A percentile compares a stretch with the other conserved stretches of the same genome.
phyloP scores from a whole-genome alignment of 1,140 invertebrate species.

The Bursaphelenchus mucronatus region DNA sequence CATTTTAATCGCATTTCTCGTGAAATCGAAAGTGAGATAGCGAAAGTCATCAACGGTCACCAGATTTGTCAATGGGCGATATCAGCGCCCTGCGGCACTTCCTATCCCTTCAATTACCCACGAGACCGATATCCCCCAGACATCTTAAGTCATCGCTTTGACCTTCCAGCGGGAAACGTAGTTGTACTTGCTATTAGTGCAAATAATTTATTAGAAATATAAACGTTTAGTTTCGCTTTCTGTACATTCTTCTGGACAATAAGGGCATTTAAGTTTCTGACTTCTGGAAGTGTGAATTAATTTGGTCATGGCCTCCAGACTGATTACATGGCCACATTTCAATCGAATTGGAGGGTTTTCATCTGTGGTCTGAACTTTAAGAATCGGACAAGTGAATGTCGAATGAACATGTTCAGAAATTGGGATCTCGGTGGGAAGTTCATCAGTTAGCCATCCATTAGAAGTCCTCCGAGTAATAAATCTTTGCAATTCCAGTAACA shows the following conservation, averaged over 20 bases:
- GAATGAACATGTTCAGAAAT: constrained; percentile 71
- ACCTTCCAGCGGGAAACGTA: no score
- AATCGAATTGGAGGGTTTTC: constrained; percentile 93
- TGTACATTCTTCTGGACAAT: constrained; percentile 74
- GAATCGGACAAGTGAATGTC: constrained; percentile 94
- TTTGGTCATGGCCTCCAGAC: constrained; percentile 89
- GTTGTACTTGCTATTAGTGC: no score
- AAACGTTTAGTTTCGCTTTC: no score
- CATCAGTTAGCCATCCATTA: constrained; percentile 29
- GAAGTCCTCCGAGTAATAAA: constrained; percentile 27
- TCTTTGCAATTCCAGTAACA: constrained; percentile 35
- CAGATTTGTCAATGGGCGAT: no score
- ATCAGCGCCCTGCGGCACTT: no score
- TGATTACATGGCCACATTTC: constrained; percentile 95
- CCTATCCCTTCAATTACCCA: no score
- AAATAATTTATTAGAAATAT: no score
- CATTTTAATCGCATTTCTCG: constrained; percentile 2
- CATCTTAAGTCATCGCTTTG: no score
- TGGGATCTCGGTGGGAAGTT: constrained; percentile 38
- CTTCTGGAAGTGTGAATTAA: constrained; percentile 86
- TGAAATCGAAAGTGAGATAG: constrained; percentile 20
- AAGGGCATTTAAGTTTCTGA: constrained; percentile 77
- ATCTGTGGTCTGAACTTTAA: constrained; percentile 90
- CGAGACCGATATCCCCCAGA: no score
- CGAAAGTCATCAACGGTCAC: neutral